Evolutionary conservation across 2,113 vertebrate genomes (phyloP).

Genomic region (Cyanoderma ruficeps): DNA sequence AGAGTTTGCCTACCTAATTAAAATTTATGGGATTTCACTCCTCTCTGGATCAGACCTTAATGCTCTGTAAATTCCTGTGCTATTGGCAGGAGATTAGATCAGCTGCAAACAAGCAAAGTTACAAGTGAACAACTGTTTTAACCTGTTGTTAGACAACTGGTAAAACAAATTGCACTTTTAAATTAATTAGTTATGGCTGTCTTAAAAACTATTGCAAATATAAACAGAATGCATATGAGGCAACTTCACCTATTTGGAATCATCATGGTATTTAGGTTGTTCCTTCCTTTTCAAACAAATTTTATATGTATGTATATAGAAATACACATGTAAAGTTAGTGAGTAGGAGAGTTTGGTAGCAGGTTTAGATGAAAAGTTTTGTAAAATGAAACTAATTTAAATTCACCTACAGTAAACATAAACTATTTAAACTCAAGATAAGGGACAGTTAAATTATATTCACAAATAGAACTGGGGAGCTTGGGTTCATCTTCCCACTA

Average conservation of each 20-base stretch:
- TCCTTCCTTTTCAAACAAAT: neutral
- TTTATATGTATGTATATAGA: neutral
- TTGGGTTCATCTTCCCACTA: neutral
- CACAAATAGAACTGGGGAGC: accelerated
- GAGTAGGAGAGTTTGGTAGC: neutral
- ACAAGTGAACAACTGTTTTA: neutral
- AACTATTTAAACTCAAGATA: neutral
- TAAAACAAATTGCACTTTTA: neutral
- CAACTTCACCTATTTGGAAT: neutral
- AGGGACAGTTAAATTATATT: neutral
- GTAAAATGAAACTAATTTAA: neutral
- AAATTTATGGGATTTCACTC: neutral
- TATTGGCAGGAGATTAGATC: neutral
- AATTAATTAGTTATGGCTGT: neutral
- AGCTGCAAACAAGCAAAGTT: neutral
- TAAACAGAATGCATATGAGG: neutral
- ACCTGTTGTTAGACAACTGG: neutral
- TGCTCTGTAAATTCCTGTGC: neutral
- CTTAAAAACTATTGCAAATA: neutral
- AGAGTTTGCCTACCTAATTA: neutral
- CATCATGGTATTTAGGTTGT: neutral
- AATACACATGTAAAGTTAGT: neutral
- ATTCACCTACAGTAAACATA: neutral
- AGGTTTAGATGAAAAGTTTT: neutral
- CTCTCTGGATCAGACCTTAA: neutral